Evolutionary conservation across 2,797 vertebrate genomes (phyloP).

Genomic region (Enteromius paludinosus): DNA sequence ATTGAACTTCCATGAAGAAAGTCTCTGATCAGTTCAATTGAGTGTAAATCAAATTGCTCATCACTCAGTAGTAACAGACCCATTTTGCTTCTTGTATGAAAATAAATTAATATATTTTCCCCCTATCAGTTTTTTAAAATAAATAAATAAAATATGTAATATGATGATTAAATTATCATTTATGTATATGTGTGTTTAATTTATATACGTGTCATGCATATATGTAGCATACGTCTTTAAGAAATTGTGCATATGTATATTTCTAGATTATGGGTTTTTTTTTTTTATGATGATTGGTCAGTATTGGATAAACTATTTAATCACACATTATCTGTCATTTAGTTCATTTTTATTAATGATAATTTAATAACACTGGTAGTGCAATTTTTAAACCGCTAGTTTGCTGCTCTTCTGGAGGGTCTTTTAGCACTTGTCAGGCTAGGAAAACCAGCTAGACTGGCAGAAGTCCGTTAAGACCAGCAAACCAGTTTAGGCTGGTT

Average conservation of each 20-base stretch:
- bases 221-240: too few species aligned
- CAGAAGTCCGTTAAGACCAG: background rate
- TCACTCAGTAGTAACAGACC: background rate
- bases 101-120: background rate
- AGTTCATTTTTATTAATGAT: background rate
- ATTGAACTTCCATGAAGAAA: background rate
- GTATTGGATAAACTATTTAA: background rate
- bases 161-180: too few species aligned
- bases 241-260: background rate
- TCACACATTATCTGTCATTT: background rate
- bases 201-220: too few species aligned
- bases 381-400: background rate
- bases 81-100: background rate
- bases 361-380: background rate
- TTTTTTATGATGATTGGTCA: background rate
- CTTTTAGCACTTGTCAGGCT: background rate
- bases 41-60: background rate
- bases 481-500: constrained; percentile 1
- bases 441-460: background rate
- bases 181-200: too few species aligned
- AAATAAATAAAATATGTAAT: too few species aligned
- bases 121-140: too few species aligned
- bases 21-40: background rate
- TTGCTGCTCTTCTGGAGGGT: background rate
- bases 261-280: too few species aligned